Evolutionary conservation across 2,888 invertebrate genomes (phyloP).

Genomic region (Dichetophora obliterata): DNA sequence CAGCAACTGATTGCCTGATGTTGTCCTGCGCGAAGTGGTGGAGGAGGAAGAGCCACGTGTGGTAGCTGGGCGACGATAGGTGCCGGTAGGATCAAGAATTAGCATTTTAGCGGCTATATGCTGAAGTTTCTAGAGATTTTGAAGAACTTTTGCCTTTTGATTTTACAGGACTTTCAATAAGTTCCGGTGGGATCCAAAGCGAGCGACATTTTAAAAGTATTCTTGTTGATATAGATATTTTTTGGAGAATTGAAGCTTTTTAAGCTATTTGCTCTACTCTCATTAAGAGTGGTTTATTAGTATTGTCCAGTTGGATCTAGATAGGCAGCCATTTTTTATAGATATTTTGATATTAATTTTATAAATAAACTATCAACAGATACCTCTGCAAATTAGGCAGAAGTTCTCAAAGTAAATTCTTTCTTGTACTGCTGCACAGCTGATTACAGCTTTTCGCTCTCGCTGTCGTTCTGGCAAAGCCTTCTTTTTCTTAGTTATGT

Average conservation of each 20-base stretch:
- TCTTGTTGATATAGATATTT: not conserved
- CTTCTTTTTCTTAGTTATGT: conserved; percentile 9
- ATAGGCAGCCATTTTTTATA: conserved; percentile 59
- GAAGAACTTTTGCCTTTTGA: not conserved
- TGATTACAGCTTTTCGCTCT: conserved; percentile 34
- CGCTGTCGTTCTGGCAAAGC: not conserved
- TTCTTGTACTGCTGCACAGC: conserved; percentile 31
- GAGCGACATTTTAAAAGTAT: conserved; percentile 58
- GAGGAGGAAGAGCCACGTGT: conserved; percentile 51
- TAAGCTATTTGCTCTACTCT: not conserved
- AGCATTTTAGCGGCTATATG: conserved; percentile 51
- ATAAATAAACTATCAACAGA: conserved; percentile 12
- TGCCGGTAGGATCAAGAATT: conserved; percentile 68
- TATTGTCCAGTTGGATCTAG: conserved; percentile 70
- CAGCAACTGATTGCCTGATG: conserved; percentile 47
- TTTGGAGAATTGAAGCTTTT: not conserved
- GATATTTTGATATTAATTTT: not conserved
- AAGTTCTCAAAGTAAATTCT: conserved; percentile 39
- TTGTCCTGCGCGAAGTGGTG: conserved; percentile 37
- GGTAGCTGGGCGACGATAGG: conserved; percentile 63
- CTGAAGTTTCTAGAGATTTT: conserved; percentile 4
- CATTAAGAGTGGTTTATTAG: too few relatives aligned
- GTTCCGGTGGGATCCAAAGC: conserved; percentile 68
- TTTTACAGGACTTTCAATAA: conserved; percentile 54
- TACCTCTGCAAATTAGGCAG: not conserved